These are phyloP conservation scores for Caloenas nicobarica DNA, from an alignment of 2,113 vertebrate genomes.

Conservation along the genomic window DNA sequence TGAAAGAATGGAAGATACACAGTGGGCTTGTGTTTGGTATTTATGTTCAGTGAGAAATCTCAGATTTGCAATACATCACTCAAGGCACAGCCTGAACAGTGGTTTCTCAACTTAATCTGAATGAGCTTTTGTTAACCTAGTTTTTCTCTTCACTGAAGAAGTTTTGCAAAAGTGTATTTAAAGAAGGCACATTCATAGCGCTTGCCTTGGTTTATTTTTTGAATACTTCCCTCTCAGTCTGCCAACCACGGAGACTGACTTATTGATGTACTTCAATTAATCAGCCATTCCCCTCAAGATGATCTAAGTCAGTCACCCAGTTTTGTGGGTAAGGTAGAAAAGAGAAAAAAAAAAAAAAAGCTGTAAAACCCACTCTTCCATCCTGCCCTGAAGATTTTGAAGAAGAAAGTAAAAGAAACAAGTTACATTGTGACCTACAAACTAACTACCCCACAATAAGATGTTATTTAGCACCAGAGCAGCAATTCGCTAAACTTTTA, in stretches of 20 bases:
- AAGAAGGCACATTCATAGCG: accelerated
- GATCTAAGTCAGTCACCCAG: not conserved
- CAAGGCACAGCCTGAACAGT: not conserved
- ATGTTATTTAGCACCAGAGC: not conserved
- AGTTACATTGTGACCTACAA: not conserved
- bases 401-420: not conserved
- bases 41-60: not conserved
- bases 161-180: not conserved
- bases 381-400: not conserved
- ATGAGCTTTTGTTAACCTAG: not conserved
- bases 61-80: not conserved
- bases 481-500: not conserved
- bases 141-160: not conserved
- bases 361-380: not conserved
- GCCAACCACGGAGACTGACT: not conserved
- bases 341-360: not conserved
- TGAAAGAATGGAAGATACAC: not conserved
- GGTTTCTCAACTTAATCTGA: not conserved
- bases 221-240: not conserved
- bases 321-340: not conserved
- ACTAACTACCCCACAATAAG: not conserved
- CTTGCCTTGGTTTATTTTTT: not conserved
- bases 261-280: not conserved
- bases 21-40: not conserved
- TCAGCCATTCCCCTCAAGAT: not conserved